Percentiles rank a stretch among this genome's conserved stretches.
phyloP scores from a whole-genome alignment of 1,140 invertebrate species.

The Lordiphosa mommai region DNA sequence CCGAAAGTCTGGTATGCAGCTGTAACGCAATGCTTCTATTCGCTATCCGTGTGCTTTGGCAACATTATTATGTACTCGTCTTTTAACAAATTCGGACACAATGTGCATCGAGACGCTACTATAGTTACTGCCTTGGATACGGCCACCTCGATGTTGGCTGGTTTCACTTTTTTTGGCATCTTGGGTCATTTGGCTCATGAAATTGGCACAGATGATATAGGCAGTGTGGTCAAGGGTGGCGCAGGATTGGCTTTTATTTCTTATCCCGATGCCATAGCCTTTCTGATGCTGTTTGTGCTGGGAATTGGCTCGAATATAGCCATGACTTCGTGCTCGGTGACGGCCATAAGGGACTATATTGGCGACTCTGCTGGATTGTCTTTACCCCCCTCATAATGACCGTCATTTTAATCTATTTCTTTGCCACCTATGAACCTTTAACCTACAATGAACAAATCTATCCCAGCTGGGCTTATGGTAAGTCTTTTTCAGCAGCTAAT shows the following conservation, averaged over 20 bases:
- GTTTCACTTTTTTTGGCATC: conserved; percentile 93
- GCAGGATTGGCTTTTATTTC: conserved; percentile 91
- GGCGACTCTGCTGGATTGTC: conserved; percentile 90
- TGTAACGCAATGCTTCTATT: conserved; percentile 92
- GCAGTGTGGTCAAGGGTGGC: conserved; percentile 83
- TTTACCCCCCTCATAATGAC: conserved; percentile 86
- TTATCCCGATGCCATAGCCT: conserved; percentile 94
- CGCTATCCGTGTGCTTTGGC: conserved; percentile 90
- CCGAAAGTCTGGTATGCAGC: conserved; percentile 90
- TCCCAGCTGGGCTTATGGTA: conserved; percentile 81
- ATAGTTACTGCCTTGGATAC: conserved; percentile 89
- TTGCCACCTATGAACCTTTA: conserved; percentile 81
- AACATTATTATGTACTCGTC: conserved; percentile 91
- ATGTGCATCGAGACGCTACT: conserved; percentile 89
- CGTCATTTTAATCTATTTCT: conserved; percentile 85
- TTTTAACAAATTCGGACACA: conserved; percentile 90
- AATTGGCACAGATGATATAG: conserved; percentile 82
- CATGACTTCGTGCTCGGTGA: conserved; percentile 84
- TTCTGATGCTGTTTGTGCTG: conserved; percentile 91
- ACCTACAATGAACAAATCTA: conserved; percentile 80
- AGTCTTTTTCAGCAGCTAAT: too few species aligned
- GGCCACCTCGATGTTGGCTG: conserved; percentile 90
- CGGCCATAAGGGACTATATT: conserved; percentile 87
- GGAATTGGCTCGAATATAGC: conserved; percentile 89
- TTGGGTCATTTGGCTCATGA: conserved; percentile 88